These are phyloP conservation scores for Geotrypetes seraphini DNA, from an alignment of 2,797 vertebrate genomes.

Conservation along the genomic window DNA sequence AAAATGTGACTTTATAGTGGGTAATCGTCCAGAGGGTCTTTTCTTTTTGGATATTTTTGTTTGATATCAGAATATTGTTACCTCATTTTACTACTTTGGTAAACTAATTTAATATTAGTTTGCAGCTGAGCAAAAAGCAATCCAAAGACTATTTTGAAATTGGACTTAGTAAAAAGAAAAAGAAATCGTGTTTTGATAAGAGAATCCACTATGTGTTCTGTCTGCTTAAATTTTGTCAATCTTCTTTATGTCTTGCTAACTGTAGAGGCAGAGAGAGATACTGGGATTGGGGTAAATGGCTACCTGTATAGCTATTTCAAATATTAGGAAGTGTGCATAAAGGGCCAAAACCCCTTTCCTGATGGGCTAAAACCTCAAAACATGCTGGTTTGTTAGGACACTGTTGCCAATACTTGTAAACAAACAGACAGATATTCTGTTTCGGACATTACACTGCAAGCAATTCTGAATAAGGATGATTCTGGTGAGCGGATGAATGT, in stretches of 20 bases:
- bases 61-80: constrained; percentile 29
- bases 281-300: constrained; percentile 49
- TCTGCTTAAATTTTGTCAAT: constrained; percentile 32
- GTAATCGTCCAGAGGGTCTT: too few species aligned
- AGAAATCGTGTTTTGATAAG: too few species aligned
- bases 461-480: constrained; percentile 38
- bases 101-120: neutral
- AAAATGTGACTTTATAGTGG: too few species aligned
- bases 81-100: constrained; percentile 19
- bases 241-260: constrained; percentile 54
- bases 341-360: constrained; percentile 4
- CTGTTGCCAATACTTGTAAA: constrained; percentile 16
- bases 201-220: too few species aligned
- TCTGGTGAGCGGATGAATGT: constrained; percentile 28
- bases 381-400: constrained; percentile 25
- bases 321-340: constrained; percentile 6
- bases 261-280: constrained; percentile 60
- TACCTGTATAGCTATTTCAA: constrained; percentile 63
- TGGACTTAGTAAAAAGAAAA: neutral
- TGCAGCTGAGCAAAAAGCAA: constrained; percentile 9
- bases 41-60: too few species aligned
- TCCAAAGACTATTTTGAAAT: constrained; percentile 12
- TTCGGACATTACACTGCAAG: constrained; percentile 35
- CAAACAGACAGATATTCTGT: constrained; percentile 14
- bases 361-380: constrained; percentile 21